Evolutionary conservation across 1,140 invertebrate species (phyloP).

Genomic region (Doryteuthis pealeii): DNA sequence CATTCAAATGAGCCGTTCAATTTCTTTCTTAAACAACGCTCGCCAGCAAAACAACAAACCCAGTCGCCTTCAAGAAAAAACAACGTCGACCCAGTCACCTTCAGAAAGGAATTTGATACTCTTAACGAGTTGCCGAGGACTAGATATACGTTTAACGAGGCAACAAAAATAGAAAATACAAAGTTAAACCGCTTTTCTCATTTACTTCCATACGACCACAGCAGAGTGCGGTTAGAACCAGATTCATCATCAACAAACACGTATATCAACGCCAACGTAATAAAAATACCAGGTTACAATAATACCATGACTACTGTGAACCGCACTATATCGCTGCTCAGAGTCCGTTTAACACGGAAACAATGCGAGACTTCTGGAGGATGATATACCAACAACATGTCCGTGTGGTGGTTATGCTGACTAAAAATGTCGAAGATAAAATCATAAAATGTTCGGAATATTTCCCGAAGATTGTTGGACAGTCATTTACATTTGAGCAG

Average conservation of each 20-base stretch:
- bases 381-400: constrained; percentile 52
- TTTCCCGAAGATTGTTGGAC: constrained; percentile 49
- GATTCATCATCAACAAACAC: constrained; percentile 65
- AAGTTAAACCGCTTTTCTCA: constrained; percentile 53
- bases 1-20: too few species aligned
- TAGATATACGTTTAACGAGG: not conserved
- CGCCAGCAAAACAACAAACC: not conserved
- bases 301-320: constrained; percentile 17
- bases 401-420: constrained; percentile 50
- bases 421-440: constrained; percentile 52
- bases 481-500: constrained; percentile 37
- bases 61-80: not conserved
- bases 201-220: constrained; percentile 56
- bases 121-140: not conserved
- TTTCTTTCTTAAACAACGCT: too few species aligned
- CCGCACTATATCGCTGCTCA: constrained; percentile 54
- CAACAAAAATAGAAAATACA: constrained; percentile 33
- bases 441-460: constrained; percentile 59
- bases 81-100: not conserved
- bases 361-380: constrained; percentile 54
- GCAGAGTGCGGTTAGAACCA: constrained; percentile 37
- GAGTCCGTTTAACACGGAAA: constrained; percentile 56
- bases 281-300: constrained; percentile 36
- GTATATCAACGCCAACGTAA: constrained; percentile 90
- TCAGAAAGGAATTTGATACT: not conserved